Evolutionary conservation across 2,113 vertebrate genomes (phyloP).

Genomic region (Muscicapa adusta): DNA sequence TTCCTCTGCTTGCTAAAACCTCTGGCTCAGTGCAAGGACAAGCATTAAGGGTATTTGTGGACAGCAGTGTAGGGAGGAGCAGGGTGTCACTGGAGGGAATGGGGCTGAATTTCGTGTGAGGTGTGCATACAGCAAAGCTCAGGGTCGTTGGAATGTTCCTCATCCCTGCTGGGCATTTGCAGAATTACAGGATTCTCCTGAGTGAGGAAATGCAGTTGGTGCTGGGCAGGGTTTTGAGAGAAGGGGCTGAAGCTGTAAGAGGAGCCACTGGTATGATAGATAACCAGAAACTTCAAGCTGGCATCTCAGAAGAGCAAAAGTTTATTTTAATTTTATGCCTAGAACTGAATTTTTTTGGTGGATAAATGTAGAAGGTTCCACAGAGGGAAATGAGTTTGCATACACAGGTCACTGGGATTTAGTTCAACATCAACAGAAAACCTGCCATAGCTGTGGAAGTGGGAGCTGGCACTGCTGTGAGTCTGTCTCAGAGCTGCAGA

Average conservation of each 20-base stretch:
- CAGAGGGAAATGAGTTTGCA: not conserved
- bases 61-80: not conserved
- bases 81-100: rapidly evolving
- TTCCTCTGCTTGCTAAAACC: not conserved
- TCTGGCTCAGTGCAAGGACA: rapidly evolving
- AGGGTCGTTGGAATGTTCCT: not conserved
- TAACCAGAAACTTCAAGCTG: not conserved
- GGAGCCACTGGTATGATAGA: not conserved
- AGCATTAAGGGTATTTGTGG: too few species aligned
- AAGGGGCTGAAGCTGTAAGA: not conserved
- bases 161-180: not conserved
- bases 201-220: not conserved
- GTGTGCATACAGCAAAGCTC: not conserved
- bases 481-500: not conserved
- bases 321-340: not conserved
- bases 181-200: not conserved
- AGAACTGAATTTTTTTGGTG: not conserved
- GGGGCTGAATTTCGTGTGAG: not conserved
- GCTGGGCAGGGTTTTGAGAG: not conserved
- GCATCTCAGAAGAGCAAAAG: not conserved
- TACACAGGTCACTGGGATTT: not conserved
- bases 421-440: not conserved
- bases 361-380: not conserved
- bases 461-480: not conserved
- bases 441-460: not conserved